phyloP scores from a whole-genome alignment of 2,797 vertebrate species.

The Myotis pilosus region DNA sequence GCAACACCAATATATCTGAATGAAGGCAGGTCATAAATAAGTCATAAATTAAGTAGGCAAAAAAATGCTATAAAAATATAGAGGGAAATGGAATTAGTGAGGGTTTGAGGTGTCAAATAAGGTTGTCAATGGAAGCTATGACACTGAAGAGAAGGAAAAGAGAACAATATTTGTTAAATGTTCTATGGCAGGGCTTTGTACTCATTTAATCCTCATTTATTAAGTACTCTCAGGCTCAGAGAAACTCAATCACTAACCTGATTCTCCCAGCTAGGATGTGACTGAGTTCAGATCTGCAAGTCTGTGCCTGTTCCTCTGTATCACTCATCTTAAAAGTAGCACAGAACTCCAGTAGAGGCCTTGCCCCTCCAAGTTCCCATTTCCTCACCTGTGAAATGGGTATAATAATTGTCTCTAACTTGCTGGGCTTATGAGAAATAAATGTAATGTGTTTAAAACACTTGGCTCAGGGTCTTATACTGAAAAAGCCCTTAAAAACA shows the following conservation, averaged over 20 bases:
- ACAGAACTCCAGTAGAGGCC: too few species aligned
- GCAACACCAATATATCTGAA: not conserved
- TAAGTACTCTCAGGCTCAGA: not conserved
- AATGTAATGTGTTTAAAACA: not conserved
- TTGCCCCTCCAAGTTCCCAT: not conserved
- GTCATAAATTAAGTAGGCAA: not conserved
- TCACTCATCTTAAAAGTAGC: too few species aligned
- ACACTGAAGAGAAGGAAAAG: not conserved
- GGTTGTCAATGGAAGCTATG: not conserved
- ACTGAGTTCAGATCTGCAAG: not conserved
- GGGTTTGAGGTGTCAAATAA: not conserved
- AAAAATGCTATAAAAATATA: not conserved
- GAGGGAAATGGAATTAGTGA: too few species aligned
- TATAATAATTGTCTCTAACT: not conserved
- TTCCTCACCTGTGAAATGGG: not conserved
- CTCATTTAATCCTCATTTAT: not conserved
- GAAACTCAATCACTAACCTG: not conserved
- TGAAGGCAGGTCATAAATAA: not conserved
- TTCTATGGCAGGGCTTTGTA: not conserved
- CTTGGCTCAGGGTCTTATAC: not conserved
- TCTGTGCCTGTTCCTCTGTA: accelerated
- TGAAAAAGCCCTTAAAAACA: not conserved
- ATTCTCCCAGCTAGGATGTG: not conserved
- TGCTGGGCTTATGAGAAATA: not conserved
- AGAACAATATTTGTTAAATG: not conserved